Evolutionary conservation across 2,797 vertebrate species (phyloP).

Genomic region (Urophycis tenuis): DNA sequence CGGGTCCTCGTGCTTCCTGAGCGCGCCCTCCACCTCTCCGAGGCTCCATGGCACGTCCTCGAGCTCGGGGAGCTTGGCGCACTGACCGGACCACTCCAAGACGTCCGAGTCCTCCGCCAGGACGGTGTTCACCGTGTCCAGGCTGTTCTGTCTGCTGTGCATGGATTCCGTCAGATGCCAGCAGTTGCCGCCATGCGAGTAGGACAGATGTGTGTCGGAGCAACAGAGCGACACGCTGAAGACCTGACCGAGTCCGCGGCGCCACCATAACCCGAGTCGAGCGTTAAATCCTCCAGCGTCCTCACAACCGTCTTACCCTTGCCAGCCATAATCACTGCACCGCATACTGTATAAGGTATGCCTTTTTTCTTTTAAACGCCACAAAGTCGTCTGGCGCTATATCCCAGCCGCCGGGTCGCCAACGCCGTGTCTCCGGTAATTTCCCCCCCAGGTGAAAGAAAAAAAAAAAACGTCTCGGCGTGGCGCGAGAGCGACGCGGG

Average conservation of each 20-base stretch:
- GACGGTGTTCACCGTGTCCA: conserved; percentile 96
- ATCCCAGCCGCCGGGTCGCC: conserved; percentile 19
- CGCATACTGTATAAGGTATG: conserved; percentile 84
- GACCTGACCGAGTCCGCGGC: conserved; percentile 95
- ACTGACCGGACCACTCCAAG: conserved; percentile 91
- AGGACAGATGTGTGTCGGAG: conserved; percentile 85
- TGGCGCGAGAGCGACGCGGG: no score
- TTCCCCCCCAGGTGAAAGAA: conserved; percentile 8
- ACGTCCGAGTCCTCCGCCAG: conserved; percentile 64
- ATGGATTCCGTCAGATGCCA: conserved; percentile 91
- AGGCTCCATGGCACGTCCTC: conserved; percentile 97
- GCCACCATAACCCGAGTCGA: conserved; percentile 99
- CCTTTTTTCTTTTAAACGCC: conserved; percentile 52
- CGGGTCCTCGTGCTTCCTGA: conserved; percentile 63
- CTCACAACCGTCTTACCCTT: conserved; percentile 90
- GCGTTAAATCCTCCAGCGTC: conserved; percentile 97
- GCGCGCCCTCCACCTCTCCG: conserved; percentile 84
- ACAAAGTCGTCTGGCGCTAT: conserved; percentile 47
- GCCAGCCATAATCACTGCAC: conserved; percentile 88
- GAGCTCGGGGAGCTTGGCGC: conserved; percentile 93
- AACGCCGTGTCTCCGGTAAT: not conserved
- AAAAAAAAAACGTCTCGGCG: not conserved
- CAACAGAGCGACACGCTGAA: conserved; percentile 93
- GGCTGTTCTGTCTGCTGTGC: conserved; percentile 95
- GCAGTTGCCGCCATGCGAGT: conserved; percentile 78